Percentiles rank a stretch among this genome's conserved stretches.
Conservation (phyloP, 2,113 vertebrate species). For the Hippocampus abdominalis region DNA sequence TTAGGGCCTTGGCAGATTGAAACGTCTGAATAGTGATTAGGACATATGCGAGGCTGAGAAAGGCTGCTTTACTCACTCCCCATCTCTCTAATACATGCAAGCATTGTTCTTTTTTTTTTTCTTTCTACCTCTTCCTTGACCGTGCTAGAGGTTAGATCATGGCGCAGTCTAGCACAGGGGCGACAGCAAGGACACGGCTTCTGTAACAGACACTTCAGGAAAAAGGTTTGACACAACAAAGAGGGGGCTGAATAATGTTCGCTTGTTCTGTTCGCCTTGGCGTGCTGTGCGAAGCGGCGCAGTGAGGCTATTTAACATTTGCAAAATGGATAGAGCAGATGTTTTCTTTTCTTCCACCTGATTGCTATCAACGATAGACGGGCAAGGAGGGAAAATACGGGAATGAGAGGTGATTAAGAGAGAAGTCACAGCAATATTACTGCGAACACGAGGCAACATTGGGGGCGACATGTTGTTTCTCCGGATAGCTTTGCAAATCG, state of each 20-base stretch:
- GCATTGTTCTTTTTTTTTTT: slow-evolving; percentile 2
- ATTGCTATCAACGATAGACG: slow-evolving; percentile 50
- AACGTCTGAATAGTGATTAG: slow-evolving; percentile 70
- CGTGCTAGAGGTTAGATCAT: slow-evolving; percentile 14
- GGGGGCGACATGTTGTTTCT: slow-evolving; percentile 16
- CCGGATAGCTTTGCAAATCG: slow-evolving; percentile 35
- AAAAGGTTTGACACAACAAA: slow-evolving; percentile 48
- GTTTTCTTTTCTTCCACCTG: slow-evolving; percentile 44
- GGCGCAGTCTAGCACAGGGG: slow-evolving; percentile 43
- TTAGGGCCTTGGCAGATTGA: slow-evolving; percentile 73
- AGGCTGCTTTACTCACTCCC: slow-evolving; percentile 58
- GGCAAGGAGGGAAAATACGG: slow-evolving; percentile 18
- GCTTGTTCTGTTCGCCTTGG: slow-evolving; percentile 59
- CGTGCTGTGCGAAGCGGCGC: slow-evolving; percentile 37
- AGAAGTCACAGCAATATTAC: slow-evolving; percentile 7
- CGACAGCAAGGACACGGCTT: slow-evolving; percentile 61
- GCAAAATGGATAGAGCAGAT: slow-evolving; percentile 27
- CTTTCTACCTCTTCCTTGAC: slow-evolving; percentile 1
- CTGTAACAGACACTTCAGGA: slow-evolving; percentile 66
- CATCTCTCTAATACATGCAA: slow-evolving; percentile 55
- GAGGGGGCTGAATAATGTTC: slow-evolving; percentile 52
- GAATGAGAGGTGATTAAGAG: neutral
- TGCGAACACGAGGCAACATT: slow-evolving; percentile 12
- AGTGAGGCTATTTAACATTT: slow-evolving; percentile 56
- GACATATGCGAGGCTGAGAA: slow-evolving; percentile 56